A percentile compares a stretch with the other conserved stretches of the same genome.
Conservation (phyloP, 2,113 vertebrate genomes). For the Alligator sinensis region DNA sequence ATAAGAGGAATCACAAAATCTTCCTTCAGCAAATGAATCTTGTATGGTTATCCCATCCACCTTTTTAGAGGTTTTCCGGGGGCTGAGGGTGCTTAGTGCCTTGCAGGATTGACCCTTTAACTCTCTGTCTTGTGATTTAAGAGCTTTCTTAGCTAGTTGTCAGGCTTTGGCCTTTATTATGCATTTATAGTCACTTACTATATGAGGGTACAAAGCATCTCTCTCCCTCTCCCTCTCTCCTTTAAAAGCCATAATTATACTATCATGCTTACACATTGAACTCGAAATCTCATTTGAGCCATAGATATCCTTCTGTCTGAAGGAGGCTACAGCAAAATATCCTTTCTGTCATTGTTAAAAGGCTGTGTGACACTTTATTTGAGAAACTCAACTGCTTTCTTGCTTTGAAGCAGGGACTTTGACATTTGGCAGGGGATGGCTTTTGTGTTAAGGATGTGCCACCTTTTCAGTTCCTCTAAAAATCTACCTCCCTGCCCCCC, state of each 20-base stretch:
- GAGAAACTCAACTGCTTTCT: too few relatives aligned
- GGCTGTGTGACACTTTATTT: too few relatives aligned
- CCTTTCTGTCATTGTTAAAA: too few relatives aligned
- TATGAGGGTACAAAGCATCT: too few relatives aligned
- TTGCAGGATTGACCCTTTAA: constrained; percentile 19
- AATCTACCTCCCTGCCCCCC: too few relatives aligned
- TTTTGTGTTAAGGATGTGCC: too few relatives aligned
- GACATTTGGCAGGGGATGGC: too few relatives aligned
- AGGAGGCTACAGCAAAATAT: too few relatives aligned
- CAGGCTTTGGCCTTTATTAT: constrained; percentile 47
- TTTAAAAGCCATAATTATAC: background rate
- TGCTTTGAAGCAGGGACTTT: too few relatives aligned
- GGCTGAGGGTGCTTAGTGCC: background rate
- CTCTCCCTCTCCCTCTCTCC: too few relatives aligned
- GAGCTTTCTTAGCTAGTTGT: constrained; percentile 1
- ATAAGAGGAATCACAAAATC: background rate
- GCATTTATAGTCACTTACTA: background rate
- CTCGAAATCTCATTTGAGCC: background rate
- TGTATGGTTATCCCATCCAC: background rate
- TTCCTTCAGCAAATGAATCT: background rate
- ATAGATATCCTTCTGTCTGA: too few relatives aligned
- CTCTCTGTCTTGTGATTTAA: background rate
- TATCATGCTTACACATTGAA: background rate
- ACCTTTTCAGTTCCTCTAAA: too few relatives aligned
- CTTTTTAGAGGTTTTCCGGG: fast-evolving